Conservation (phyloP, 2,888 invertebrate genomes). For the Boloria euphrosyne region DNA sequence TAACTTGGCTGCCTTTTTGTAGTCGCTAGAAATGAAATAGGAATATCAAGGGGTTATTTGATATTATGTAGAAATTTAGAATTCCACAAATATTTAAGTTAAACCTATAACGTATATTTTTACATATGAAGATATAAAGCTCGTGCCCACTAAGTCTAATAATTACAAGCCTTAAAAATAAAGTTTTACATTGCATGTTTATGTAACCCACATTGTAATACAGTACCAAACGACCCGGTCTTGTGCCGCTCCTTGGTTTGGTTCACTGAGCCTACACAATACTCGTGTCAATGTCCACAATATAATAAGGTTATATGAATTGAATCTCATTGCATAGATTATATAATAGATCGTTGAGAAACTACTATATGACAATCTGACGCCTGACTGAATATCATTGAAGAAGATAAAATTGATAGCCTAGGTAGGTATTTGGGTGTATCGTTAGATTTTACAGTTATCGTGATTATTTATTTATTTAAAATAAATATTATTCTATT, state of each 20-base stretch:
- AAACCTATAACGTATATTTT: too few relatives aligned
- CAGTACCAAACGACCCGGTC: not conserved
- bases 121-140: not conserved
- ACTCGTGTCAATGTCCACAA: slow-evolving; percentile 30
- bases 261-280: slow-evolving; percentile 32
- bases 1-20: too few relatives aligned
- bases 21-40: too few relatives aligned
- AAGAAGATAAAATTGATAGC: slow-evolving; percentile 2
- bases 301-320: slow-evolving; percentile 29
- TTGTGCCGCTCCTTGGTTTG: slow-evolving; percentile 27
- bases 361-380: slow-evolving; percentile 21
- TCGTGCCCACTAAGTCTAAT: not conserved
- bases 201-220: not conserved
- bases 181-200: not conserved
- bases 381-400: slow-evolving; percentile 15
- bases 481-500: too few relatives aligned
- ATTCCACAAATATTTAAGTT: too few relatives aligned
- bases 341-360: slow-evolving; percentile 29
- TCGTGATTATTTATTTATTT: too few relatives aligned
- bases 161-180: not conserved
- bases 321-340: slow-evolving; percentile 33
- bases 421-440: not conserved
- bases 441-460: too few relatives aligned
- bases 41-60: too few relatives aligned
- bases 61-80: too few relatives aligned